Base-by-base conservation (phyloP, 2,797 vertebrate species). In the Basileuterus tristriatus region DNA sequence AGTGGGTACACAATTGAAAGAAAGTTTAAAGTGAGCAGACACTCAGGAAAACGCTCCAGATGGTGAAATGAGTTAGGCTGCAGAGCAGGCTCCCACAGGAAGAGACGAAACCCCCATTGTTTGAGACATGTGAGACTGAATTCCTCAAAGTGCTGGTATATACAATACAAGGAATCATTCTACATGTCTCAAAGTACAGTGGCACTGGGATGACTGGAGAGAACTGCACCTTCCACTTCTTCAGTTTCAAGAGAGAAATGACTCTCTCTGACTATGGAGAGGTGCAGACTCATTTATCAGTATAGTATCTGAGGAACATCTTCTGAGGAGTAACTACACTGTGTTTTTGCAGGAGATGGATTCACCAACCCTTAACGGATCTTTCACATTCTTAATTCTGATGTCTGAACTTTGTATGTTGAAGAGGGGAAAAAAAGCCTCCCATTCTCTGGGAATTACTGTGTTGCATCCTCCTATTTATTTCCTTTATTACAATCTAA, bases 71-170 rank as follows among this genome's bases (percentile, higher is more conserved):
- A 96, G 93, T 96, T 94, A 96, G 85, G 71, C 94, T 84, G 74
- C 77, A 58, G 87, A 93, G 65, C 76, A 79, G 67, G 80, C 85
- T 94, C 59, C 87, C 93, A 92, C 94, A 96, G 95, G 93, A 96
- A 93, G 90, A 1, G 18, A 83, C 91, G 91, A 96, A 95, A 83
- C 87, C 83, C 90, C 79, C 69, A 76, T 96, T 96, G 96, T 96
- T 96, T 80, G 65, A 92, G 85, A 79, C 83, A 76, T 56, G 53
- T 67, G 76, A 91, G 96, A 95, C 67, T 1, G 39, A 93, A 76
- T 50, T 83, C 81, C 78, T 91, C 78, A 69, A 91, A 90, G 91
- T 34, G 62, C 44, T 81, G 55, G 75, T 80, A 37, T 15, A 71
- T 59, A 68, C 53, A 87, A 89, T 76, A 67, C 30, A 44, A 53